Evolutionary conservation across 2,797 vertebrate species (phyloP).

Genomic region (Pelochelys cantorii): DNA sequence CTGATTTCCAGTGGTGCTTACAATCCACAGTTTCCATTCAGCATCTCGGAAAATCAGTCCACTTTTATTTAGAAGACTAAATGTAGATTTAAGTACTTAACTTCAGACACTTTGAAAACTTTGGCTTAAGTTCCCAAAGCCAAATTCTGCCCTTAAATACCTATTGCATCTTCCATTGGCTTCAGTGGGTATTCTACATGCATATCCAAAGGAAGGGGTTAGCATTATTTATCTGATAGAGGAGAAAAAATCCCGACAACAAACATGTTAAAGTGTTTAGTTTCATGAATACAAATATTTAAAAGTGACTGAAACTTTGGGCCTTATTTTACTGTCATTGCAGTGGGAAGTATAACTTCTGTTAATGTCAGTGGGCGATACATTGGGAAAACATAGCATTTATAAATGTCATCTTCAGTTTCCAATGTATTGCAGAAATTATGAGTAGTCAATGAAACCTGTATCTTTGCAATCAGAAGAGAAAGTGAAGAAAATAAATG

Average conservation of each 20-base stretch:
- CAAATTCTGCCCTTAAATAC: not conserved
- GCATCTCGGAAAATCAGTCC: not conserved
- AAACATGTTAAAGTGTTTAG: not conserved
- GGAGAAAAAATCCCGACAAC: no score
- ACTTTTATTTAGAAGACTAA: slow-evolving; percentile 31
- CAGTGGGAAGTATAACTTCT: not conserved
- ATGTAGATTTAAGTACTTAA: not conserved
- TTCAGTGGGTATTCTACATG: not conserved
- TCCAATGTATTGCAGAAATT: not conserved
- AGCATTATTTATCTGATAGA: no score
- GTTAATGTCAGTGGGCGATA: not conserved
- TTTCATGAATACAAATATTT: not conserved
- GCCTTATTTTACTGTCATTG: not conserved
- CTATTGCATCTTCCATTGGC: not conserved
- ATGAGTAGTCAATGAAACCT: not conserved
- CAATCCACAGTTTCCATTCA: not conserved
- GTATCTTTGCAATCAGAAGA: not conserved
- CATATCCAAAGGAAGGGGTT: not conserved
- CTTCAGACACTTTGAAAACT: not conserved
- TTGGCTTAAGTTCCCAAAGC: slow-evolving; percentile 20
- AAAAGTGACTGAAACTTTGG: slow-evolving; percentile 1
- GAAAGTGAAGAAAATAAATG: slow-evolving; percentile 34
- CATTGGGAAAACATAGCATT: not conserved
- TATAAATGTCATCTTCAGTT: not conserved
- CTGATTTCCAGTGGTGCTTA: not conserved